Percentiles rank a stretch among this genome's conserved stretches.
These are phyloP conservation scores for Raja brachyura DNA, from an alignment of 2,113 vertebrate genomes.

Conservation along the genomic window DNA sequence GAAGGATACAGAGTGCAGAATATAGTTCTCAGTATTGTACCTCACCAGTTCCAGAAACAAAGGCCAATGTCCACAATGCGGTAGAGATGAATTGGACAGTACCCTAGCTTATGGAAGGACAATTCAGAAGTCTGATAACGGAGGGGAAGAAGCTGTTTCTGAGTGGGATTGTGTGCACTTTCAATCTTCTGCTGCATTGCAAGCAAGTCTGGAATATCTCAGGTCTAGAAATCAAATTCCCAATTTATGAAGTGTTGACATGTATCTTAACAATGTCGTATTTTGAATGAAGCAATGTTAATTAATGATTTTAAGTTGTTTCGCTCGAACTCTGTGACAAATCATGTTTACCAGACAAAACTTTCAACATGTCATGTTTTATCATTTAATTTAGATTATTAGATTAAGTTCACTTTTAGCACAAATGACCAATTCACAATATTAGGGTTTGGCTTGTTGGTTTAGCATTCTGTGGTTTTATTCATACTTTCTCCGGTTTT, in stretches of 20 bases:
- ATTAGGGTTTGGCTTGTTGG: neutral
- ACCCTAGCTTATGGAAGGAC: too few species aligned
- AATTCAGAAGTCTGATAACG: too few species aligned
- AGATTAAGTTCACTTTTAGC: neutral
- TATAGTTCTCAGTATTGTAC: too few species aligned
- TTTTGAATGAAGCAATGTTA: too few species aligned
- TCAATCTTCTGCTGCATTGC: too few species aligned
- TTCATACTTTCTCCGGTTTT: neutral
- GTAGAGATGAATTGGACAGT: too few species aligned
- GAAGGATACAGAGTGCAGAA: too few species aligned
- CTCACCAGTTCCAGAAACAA: too few species aligned
- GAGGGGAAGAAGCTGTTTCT: too few species aligned
- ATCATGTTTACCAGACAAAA: neutral
- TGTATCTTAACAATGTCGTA: neutral
- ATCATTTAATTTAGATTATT: constrained; percentile 9
- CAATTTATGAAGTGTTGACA: neutral
- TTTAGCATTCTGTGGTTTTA: neutral
- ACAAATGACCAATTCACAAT: neutral
- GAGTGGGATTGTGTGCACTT: too few species aligned
- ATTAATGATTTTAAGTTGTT: neutral
- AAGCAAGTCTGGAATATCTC: too few species aligned
- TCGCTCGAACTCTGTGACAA: neutral
- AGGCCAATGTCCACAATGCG: too few species aligned
- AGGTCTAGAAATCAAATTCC: neutral
- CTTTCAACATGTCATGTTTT: neutral